Percentiles rank a stretch among this genome's conserved stretches.
phyloP scores from a whole-genome alignment of 2,797 vertebrate species.

The Tenualosa thibaudeaui region DNA sequence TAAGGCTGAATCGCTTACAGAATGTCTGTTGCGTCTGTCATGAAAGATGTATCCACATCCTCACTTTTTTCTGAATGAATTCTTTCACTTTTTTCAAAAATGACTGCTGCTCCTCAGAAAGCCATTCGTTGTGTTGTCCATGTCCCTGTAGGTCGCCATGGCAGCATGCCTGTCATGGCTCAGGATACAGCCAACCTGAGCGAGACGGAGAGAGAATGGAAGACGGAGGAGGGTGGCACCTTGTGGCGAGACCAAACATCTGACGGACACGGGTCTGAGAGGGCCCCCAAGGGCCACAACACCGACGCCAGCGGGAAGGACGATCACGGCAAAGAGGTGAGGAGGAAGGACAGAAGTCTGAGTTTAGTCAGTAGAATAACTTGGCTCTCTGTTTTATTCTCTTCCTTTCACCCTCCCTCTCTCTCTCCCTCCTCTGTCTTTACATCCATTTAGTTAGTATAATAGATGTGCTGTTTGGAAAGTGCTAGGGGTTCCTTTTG shows the following conservation, averaged over 20 bases:
- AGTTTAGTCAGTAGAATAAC: neutral
- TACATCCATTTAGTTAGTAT: neutral
- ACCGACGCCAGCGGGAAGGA: slow-evolving; percentile 41
- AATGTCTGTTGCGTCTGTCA: neutral
- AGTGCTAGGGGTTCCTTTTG: neutral
- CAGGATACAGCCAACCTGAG: slow-evolving; percentile 56
- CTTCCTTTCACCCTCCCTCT: neutral
- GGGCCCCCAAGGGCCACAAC: slow-evolving; percentile 39
- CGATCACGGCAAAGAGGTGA: slow-evolving; percentile 68
- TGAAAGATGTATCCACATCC: neutral
- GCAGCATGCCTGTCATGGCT: slow-evolving; percentile 49
- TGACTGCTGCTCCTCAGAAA: slow-evolving; percentile 60
- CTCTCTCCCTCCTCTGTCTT: neutral
- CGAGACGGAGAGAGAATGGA: slow-evolving; percentile 50
- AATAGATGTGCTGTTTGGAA: too few relatives aligned
- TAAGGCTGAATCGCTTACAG: too few relatives aligned
- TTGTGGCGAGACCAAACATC: slow-evolving; percentile 41
- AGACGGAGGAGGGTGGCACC: slow-evolving; percentile 43
- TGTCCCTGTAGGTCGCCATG: slow-evolving; percentile 70
- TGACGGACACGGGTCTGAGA: slow-evolving; percentile 36
- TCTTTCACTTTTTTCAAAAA: too few relatives aligned
- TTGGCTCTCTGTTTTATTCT: neutral
- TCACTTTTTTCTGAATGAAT: slow-evolving; percentile 36
- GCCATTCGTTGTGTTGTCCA: slow-evolving; percentile 68
- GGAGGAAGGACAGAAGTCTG: neutral